Evolutionary conservation across 2,888 invertebrate species (phyloP), one percentile per base, ranked within the genome.

Genomic region (Apoderus coryli): DNA sequence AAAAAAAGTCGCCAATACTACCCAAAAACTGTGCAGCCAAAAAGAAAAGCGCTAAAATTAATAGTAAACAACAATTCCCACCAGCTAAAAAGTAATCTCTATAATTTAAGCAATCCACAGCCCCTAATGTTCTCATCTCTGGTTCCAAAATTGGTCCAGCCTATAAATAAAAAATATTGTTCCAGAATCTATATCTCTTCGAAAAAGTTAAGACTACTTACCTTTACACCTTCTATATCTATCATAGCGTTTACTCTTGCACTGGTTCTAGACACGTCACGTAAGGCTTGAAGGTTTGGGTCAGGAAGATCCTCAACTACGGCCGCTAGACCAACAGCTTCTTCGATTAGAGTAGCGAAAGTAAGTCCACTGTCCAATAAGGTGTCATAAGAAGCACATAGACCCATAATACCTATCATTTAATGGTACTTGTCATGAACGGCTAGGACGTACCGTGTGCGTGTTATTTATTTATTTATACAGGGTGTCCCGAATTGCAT

Each of bases 81-180:
- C 73, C 73, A 16, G 69, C 67, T 32, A 53, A 58, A 24, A 72
- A 65, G 47, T 72, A 76, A 1, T 65, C 47, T 30, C 59, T 43
- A 40, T 69, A 69, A 2, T 67, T 62, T 11, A 55, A 46, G 32
- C 53, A 57, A 32, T 55, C 58, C 0, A 69, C 65, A 0, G 61
- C 56, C 0, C 69, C 69, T 63, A 43, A 59, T 53, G 46, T 67
- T 64, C 54, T 69, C 57, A 35, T 38, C 57, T 59, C 52, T 58
- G 62, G 25, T 56, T 61, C 19, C 56, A 58, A 44, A 57, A 60
- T 15, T 59, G 57, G 50, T 57, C 61, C 42, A 29, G 35, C 31
- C 46, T 47, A 31, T 22, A 41, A 39, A n/a, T n/a, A n/a, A n/a
- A n/a, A n/a, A n/a, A n/a, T n/a, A n/a, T n/a, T n/a, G n/a, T n/a